Conservation (phyloP, 2,888 invertebrate species). For the Cepaea hortensis region DNA sequence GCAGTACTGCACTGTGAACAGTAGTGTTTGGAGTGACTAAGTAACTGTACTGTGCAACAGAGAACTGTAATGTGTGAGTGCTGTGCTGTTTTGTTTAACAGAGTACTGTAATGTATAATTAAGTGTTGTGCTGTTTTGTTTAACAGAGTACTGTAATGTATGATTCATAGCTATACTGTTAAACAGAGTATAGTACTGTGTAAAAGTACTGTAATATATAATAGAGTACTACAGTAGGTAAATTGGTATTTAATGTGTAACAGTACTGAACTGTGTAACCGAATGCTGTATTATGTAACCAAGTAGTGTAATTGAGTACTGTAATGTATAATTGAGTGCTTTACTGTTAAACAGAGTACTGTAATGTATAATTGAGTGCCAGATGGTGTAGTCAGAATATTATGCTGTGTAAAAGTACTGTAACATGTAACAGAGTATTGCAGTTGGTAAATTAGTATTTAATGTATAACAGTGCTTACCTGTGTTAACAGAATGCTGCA, state of each 20-base stretch:
- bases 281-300: no score
- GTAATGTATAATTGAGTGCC: not conserved
- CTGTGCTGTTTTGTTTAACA: not conserved
- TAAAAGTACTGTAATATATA: not conserved
- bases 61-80: not conserved
- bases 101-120: not conserved
- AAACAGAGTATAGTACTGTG: not conserved
- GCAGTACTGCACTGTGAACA: not conserved
- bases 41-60: not conserved
- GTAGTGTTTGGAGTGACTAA: not conserved
- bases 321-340: not conserved
- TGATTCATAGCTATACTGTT: not conserved
- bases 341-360: not conserved
- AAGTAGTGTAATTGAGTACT: not conserved
- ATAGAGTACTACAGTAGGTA: not conserved
- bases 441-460: not conserved
- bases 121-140: not conserved
- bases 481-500: not conserved
- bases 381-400: not conserved
- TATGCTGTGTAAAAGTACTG: not conserved
- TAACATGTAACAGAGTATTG: not conserved
- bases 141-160: not conserved
- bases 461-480: not conserved
- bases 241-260: not conserved
- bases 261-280: not conserved